A percentile compares a stretch with the other conserved stretches of the same genome.
Conservation (phyloP, 1,140 invertebrate species). For the Tetramorium parvispinum region DNA sequence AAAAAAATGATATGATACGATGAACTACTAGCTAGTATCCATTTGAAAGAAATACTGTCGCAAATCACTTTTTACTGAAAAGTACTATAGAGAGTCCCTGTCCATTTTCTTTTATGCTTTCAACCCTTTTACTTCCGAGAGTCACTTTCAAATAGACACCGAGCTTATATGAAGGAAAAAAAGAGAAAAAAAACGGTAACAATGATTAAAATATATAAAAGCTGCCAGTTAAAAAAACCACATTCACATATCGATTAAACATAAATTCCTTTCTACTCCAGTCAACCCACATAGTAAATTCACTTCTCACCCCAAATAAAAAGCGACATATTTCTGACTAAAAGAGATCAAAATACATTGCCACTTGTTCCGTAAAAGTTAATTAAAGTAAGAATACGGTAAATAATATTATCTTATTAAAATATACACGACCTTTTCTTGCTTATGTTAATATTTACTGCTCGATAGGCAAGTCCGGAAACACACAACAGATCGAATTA, state of each 20-base stretch:
- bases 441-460: slow-evolving; percentile 77
- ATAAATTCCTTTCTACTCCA: slow-evolving; percentile 74
- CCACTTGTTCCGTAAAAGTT: slow-evolving; percentile 88
- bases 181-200: slow-evolving; percentile 74
- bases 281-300: slow-evolving; percentile 79
- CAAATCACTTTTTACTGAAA: background rate
- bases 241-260: slow-evolving; percentile 66
- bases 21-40: slow-evolving; percentile 53
- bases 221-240: slow-evolving; percentile 82
- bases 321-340: slow-evolving; percentile 87
- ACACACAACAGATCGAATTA: slow-evolving; percentile 77
- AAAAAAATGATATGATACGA: slow-evolving; percentile 47
- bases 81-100: background rate
- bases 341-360: slow-evolving; percentile 91
- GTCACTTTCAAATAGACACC: slow-evolving; percentile 20
- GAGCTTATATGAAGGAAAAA: slow-evolving; percentile 60
- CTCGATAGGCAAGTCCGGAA: slow-evolving; percentile 79
- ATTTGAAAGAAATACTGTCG: slow-evolving; percentile 46
- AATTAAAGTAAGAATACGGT: slow-evolving; percentile 85
- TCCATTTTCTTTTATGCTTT: background rate
- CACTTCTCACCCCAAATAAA: slow-evolving; percentile 81
- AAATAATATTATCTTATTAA: slow-evolving; percentile 84
- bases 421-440: slow-evolving; percentile 79
- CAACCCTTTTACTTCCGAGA: background rate
- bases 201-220: slow-evolving; percentile 83